Evolutionary conservation across 2,113 vertebrate species (phyloP).

Genomic region (Ptychochromis oligacanthus): DNA sequence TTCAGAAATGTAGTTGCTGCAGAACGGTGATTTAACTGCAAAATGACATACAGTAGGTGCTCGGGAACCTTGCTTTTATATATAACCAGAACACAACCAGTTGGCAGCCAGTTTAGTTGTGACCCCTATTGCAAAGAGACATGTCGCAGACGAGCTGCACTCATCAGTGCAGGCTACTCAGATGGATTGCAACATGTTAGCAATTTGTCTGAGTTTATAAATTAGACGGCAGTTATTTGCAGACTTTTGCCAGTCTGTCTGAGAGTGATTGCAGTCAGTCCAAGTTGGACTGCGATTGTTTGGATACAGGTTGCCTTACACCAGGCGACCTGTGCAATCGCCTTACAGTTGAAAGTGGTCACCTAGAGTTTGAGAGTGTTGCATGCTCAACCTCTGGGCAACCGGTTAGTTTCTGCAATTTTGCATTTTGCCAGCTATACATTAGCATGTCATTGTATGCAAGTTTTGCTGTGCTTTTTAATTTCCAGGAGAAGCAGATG

Average conservation of each 20-base stretch:
- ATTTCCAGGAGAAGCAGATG: not conserved
- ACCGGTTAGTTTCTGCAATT: not conserved
- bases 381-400: not conserved
- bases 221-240: not conserved
- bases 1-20: not conserved
- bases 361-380: not conserved
- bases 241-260: not conserved
- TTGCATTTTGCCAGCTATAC: not conserved
- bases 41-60: not conserved
- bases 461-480: not conserved
- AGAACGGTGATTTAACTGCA: not conserved
- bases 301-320: not conserved
- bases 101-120: not conserved
- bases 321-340: too few species aligned
- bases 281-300: not conserved
- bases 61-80: too few species aligned
- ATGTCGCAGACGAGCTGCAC: not conserved
- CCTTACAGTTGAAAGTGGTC: too few species aligned
- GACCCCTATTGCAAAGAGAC: not conserved
- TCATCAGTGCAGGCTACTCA: not conserved
- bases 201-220: not conserved
- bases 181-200: not conserved
- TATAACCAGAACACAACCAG: not conserved
- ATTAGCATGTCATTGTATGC: not conserved
- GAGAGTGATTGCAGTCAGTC: not conserved